phyloP scores from a whole-genome alignment of 2,113 vertebrate genomes.

The Megaleporinus macrocephalus region DNA sequence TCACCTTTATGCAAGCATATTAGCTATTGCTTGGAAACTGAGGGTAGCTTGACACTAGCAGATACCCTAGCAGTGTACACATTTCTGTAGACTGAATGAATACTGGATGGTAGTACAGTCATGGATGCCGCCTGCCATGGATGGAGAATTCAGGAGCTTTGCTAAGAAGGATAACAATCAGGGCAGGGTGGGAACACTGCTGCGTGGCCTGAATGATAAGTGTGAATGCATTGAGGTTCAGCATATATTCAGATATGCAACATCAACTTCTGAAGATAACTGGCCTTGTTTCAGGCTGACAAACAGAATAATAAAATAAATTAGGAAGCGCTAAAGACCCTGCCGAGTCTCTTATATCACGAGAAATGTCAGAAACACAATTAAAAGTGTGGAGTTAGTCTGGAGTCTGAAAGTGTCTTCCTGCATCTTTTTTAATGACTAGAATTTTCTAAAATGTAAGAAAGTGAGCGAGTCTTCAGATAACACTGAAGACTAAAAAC shows the following conservation, averaged over 20 bases:
- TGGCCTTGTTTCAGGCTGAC: neutral
- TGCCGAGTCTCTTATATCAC: neutral
- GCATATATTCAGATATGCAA: neutral
- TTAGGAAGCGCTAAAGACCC: neutral
- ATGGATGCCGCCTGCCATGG: neutral
- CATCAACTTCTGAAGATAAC: slow-evolving; percentile 6
- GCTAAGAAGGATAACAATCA: neutral
- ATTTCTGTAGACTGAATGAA: too few relatives aligned
- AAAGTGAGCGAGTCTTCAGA: neutral
- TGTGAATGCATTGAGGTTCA: neutral
- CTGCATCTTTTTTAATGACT: neutral
- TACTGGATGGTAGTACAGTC: neutral
- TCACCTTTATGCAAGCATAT: too few relatives aligned
- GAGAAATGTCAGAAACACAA: neutral
- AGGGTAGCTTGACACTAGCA: too few relatives aligned
- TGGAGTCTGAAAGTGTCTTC: neutral
- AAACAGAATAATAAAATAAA: neutral
- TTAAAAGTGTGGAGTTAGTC: neutral
- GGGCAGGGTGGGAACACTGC: neutral
- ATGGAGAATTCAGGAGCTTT: neutral
- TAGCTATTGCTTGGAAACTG: too few relatives aligned
- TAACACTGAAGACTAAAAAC: neutral
- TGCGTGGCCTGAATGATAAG: slow-evolving; percentile 25
- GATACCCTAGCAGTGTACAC: too few relatives aligned
- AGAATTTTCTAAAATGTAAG: neutral